Evolutionary conservation across 2,113 vertebrate genomes (phyloP).

Genomic region (Lepisosteus oculatus): DNA sequence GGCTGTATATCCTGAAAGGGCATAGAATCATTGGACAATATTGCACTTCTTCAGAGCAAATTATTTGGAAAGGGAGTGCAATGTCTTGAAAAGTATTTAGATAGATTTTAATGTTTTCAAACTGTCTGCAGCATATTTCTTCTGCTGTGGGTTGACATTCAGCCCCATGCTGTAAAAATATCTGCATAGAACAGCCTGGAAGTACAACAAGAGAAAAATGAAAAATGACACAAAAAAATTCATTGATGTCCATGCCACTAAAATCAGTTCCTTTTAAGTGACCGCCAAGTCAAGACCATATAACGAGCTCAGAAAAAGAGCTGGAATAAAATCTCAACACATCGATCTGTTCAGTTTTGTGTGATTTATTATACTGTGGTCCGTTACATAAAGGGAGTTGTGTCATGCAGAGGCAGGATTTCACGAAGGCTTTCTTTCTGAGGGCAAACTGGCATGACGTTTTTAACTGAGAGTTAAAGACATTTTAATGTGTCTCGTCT

Average conservation of each 20-base stretch:
- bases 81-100: too few species aligned
- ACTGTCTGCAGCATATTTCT: too few species aligned
- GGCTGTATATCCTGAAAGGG: too few species aligned
- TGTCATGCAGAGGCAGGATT: slow-evolving; percentile 22
- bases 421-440: slow-evolving; percentile 15
- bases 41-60: too few species aligned
- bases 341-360: slow-evolving; percentile 36
- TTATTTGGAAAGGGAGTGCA: too few species aligned
- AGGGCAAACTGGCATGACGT: not conserved
- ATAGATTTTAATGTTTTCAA: too few species aligned
- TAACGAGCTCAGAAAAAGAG: slow-evolving; percentile 32
- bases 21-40: too few species aligned
- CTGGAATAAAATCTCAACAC: slow-evolving; percentile 42
- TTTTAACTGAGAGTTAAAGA: too few species aligned
- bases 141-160: too few species aligned
- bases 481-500: too few species aligned
- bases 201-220: slow-evolving; percentile 28
- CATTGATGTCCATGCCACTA: slow-evolving; percentile 49
- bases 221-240: slow-evolving; percentile 24
- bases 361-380: not conserved
- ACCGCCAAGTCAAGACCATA: slow-evolving; percentile 34
- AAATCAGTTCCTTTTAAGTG: slow-evolving; percentile 51
- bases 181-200: slow-evolving; percentile 2
- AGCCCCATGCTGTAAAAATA: too few species aligned
- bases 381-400: slow-evolving; percentile 18